These are phyloP conservation scores for Troglohyphantes excavatus DNA, from an alignment of 2,888 invertebrate species.

Conservation along the genomic window DNA sequence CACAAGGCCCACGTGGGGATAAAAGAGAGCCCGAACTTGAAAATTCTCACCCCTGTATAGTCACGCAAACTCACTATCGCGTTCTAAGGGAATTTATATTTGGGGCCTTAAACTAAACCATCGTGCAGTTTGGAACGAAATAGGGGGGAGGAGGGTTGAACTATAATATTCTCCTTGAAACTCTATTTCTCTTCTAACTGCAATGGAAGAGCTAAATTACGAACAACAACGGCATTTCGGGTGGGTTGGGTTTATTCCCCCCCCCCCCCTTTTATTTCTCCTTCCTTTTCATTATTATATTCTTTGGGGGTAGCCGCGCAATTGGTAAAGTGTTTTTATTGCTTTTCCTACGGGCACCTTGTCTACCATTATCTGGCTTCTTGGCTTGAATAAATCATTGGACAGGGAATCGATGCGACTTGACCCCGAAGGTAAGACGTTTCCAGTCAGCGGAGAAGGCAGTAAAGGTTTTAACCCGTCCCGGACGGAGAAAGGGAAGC, in stretches of 20 bases:
- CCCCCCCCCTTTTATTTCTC: no score
- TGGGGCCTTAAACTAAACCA: not conserved
- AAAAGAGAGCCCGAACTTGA: slow-evolving; percentile 39
- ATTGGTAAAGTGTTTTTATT: slow-evolving; percentile 76
- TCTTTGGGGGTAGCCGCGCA: slow-evolving; percentile 24
- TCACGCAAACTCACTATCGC: slow-evolving; percentile 8
- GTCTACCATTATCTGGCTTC: slow-evolving; percentile 54
- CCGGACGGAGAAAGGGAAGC: slow-evolving; percentile 7
- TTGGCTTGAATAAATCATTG: slow-evolving; percentile 73
- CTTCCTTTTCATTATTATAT: slow-evolving; percentile 75
- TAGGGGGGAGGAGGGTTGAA: not conserved
- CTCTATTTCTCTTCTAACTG: slow-evolving; percentile 17
- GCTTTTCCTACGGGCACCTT: slow-evolving; percentile 33
- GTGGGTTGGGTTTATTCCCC: not conserved
- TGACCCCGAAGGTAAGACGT: slow-evolving; percentile 62
- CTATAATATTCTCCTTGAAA: not conserved
- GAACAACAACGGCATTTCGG: slow-evolving; percentile 21
- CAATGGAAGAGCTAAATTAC: slow-evolving; percentile 28
- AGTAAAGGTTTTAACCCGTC: slow-evolving; percentile 69
- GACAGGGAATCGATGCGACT: slow-evolving; percentile 21
- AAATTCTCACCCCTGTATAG: slow-evolving; percentile 60
- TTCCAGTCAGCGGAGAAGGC: slow-evolving; percentile 50
- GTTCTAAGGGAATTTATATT: slow-evolving; percentile 17
- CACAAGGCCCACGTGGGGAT: slow-evolving; percentile 18
- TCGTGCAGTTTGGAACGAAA: not conserved